Evolutionary conservation across 2,113 vertebrate genomes (phyloP).

Genomic region (Malurus melanocephalus): DNA sequence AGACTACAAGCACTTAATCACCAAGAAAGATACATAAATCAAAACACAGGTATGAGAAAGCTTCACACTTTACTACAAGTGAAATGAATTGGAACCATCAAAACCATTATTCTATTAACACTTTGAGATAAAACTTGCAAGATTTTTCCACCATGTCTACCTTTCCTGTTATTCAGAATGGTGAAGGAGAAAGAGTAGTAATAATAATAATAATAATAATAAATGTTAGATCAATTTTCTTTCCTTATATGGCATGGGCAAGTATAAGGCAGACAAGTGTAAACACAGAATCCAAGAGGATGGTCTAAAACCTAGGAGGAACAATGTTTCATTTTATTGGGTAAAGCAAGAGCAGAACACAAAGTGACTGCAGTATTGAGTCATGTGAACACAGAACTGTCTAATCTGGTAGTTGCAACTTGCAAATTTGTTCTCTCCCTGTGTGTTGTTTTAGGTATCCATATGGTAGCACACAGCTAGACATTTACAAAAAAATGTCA

Average conservation of each 20-base stretch:
- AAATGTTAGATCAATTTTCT: neutral
- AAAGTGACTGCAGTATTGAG: neutral
- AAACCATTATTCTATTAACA: neutral
- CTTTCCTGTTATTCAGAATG: neutral
- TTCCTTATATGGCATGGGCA: neutral
- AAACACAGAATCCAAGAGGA: neutral
- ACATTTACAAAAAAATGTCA: neutral
- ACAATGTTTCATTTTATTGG: neutral
- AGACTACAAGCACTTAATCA: neutral
- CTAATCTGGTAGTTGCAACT: neutral
- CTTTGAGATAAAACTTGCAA: neutral
- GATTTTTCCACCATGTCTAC: neutral
- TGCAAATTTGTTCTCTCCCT: neutral
- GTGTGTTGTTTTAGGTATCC: neutral
- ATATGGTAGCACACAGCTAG: neutral
- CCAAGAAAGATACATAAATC: neutral
- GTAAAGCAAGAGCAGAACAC: neutral
- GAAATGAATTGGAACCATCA: neutral
- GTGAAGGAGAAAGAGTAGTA: neutral
- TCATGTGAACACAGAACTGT: neutral
- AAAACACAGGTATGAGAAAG: neutral
- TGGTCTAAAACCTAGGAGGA: neutral
- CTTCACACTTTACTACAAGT: neutral
- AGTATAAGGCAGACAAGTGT: neutral
- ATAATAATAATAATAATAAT: too few relatives aligned